phyloP scores from a whole-genome alignment of 2,113 vertebrate genomes.

The Rhinogobius similis region DNA sequence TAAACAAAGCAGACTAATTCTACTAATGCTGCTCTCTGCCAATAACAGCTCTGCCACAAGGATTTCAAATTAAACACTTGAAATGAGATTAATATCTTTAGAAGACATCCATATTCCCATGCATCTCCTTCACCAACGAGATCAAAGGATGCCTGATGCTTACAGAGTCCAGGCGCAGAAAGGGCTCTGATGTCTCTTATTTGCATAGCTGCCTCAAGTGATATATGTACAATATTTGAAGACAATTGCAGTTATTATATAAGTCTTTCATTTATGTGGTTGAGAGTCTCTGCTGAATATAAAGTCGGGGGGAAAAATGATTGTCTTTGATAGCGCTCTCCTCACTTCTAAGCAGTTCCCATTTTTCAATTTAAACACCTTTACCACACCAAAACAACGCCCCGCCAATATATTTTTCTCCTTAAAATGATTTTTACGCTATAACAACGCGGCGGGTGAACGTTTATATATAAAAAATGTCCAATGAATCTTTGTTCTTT shows the following conservation, averaged over 20 bases:
- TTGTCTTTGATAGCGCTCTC: constrained; percentile 14
- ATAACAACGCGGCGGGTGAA: constrained; percentile 2
- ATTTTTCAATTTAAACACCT: constrained; percentile 20
- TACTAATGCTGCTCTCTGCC: constrained; percentile 4
- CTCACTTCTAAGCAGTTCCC: constrained; percentile 2
- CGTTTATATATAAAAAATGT: constrained; percentile 16
- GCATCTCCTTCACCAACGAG: constrained; percentile 27
- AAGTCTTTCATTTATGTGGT: background rate
- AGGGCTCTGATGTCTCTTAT: constrained; percentile 8
- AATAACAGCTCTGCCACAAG: constrained; percentile 2
- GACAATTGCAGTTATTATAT: constrained; percentile 18
- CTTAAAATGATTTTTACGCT: background rate
- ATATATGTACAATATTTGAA: constrained; percentile 28
- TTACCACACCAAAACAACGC: constrained; percentile 3
- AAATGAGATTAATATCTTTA: constrained; percentile 6
- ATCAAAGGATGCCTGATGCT: constrained; percentile 39
- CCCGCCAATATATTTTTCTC: background rate
- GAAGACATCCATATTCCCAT: constrained; percentile 1
- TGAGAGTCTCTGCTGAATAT: constrained; percentile 18
- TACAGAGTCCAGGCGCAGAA: constrained; percentile 9
- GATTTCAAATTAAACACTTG: constrained; percentile 10
- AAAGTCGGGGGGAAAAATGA: background rate
- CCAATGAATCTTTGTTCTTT: constrained; percentile 18
- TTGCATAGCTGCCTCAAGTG: constrained; percentile 26
- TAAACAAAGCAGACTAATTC: background rate